Evolutionary conservation across 2,113 vertebrate species (phyloP), one percentile per base, ranked within the genome.

Genomic region (Brachypodius melanocephalos): DNA sequence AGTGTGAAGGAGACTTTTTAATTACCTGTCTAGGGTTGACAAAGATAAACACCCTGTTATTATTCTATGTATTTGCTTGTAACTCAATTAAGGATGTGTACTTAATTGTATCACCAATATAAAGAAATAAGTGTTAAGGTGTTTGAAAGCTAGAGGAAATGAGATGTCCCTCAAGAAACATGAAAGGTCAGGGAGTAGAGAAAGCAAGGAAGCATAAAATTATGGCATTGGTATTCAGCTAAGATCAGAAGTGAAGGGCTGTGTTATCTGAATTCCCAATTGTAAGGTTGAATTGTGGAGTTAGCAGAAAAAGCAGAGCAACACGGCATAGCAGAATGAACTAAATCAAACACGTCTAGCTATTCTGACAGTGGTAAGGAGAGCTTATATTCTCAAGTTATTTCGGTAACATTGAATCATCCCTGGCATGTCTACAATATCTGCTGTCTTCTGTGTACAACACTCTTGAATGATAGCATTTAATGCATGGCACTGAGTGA

Each of bases 1-100:
- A 95, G 67, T 96, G 96, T 95, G 95, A 97, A 96, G 95, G 91
- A 90, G 78, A 90, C 95, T 97, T 78, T 96, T 97, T 97, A 96
- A 97, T 97, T 97, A 95, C 95, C 95, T 97, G 95, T 96, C 95
- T 96, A 78, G 38, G 63, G 80, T 46, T 95, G 96, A 96, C 96
- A 96, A 95, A 95, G 91, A 97, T 93, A 97, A 97, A 97, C 91
- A 96, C 93, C 72, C 78, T 93, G 96, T 95, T 95, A 93, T 97
- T 95, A 95, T 97, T 97, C 96, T 76, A 85, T 85, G 91, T 96
- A 94, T 97, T 97, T 96, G 67, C 94, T 97, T 94, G 96, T 95
- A 96, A 95, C 94, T 95, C 97, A 95, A 95, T 97, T 97, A 97
- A 96, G 81, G 66, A 85, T 91, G 94, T 93, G 91, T 96, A 96